Evolutionary conservation across 2,113 vertebrate genomes (phyloP), one percentile per base, ranked within the genome.

Genomic region (Hemibagrus wyckioides): DNA sequence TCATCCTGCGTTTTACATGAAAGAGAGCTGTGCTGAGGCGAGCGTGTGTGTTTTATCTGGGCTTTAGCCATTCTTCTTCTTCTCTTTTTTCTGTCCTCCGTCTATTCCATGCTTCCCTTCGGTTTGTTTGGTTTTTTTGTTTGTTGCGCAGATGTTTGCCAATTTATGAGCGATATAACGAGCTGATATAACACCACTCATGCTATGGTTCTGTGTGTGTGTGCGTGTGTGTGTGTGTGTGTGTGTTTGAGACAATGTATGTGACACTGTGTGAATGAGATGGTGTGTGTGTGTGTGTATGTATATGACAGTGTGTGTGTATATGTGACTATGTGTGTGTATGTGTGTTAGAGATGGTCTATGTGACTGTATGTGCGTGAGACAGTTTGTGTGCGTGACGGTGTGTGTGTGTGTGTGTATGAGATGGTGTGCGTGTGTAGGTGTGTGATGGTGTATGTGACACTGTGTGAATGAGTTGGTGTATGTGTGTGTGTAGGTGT

Each of bases 11-110:
- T 75, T 85, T 83, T 65, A 86, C 82, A 90, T 89, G 82, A 90
- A 91, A 90, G 86, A 59, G 71, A 36, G 52, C 30, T 39, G 50
- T 44, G n/a, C 83, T 86, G 81, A n/a, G n/a, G n/a, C n/a, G n/a
- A 84, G 65, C 67, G 5, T 13, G 67, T 54, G 77, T 36, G 89
- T 90, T 91, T 91, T 67, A 91, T 90, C 90, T 81, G 36, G 4
- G 30, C 56, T 44, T n/a, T 56, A 54, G 76, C 21, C 30, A 63
- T 65, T 73, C n/a, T 48, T 6, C 57, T 15, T 19, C 3, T 50
- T 8, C 1, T 19, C 14, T 80, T 44, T 69, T 86, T 23, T 67
- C 63, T 75, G 30, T 65, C 6, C 13, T 33, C 50, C 14, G 30
- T 71, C 44, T 57, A 14, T 56, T 75, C 52, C 52, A 28, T 21